Percentiles rank a stretch among this genome's conserved stretches.
Evolutionary conservation across 2,888 invertebrate species (phyloP).

Genomic region (Anoncus sp.): DNA sequence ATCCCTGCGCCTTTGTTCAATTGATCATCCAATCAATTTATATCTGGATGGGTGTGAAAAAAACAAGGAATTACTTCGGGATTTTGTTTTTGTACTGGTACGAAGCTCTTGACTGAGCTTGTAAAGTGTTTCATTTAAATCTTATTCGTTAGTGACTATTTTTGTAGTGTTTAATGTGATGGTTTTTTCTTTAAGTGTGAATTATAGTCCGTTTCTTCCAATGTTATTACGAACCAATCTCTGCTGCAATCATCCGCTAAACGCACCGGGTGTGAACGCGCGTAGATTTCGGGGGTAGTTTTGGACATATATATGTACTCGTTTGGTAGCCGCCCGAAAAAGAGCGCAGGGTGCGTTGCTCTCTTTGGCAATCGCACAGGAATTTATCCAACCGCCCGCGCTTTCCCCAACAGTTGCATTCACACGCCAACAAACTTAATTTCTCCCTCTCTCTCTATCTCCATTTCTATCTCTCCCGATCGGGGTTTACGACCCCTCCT

Average conservation of each 20-base stretch:
- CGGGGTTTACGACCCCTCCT: constrained; percentile 60
- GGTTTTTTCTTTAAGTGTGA: not conserved
- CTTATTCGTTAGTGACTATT: not conserved
- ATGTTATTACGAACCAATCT: not conserved
- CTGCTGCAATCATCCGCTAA: constrained; percentile 27
- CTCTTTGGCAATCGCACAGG: constrained; percentile 64
- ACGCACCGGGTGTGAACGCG: constrained; percentile 18
- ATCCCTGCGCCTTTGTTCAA: not conserved
- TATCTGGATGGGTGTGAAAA: not conserved
- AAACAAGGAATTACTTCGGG: not conserved
- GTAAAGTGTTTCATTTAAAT: not conserved
- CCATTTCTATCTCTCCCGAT: constrained; percentile 22
- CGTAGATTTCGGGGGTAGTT: constrained; percentile 13
- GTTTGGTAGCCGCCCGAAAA: constrained; percentile 44
- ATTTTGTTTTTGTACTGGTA: not conserved
- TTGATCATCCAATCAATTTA: not conserved
- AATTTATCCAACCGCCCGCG: constrained; percentile 60
- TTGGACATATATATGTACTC: not conserved
- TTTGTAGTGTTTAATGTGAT: not conserved
- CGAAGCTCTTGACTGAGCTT: not conserved
- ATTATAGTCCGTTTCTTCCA: not conserved
- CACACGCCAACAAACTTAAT: constrained; percentile 40
- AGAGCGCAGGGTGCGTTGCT: constrained; percentile 65
- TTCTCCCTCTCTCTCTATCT: constrained; percentile 23
- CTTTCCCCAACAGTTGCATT: constrained; percentile 59